These are phyloP conservation scores for Sebastiscus tertius DNA, from an alignment of 2,797 vertebrate species.

Conservation along the genomic window DNA sequence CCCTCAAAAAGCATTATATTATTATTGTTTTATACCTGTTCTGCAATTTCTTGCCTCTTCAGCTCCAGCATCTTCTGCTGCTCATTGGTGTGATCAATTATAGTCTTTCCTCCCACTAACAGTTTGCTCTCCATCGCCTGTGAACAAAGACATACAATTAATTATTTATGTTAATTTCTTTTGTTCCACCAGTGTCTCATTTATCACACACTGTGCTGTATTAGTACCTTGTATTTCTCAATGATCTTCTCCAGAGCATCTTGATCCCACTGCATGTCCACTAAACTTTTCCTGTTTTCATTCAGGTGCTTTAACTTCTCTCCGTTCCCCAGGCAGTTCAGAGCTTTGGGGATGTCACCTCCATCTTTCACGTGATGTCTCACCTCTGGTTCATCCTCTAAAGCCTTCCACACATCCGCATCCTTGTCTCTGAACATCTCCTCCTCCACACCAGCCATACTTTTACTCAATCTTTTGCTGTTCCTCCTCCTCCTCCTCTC, in stretches of 20 bases:
- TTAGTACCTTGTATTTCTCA: constrained; percentile 93
- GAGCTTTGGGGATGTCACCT: constrained; percentile 82
- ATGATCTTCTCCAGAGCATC: constrained; percentile 92
- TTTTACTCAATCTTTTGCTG: constrained; percentile 88
- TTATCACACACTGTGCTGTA: not conserved
- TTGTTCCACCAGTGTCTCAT: constrained; percentile 34
- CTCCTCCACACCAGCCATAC: constrained; percentile 80
- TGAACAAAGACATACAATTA: constrained; percentile 48
- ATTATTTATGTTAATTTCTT: constrained; percentile 62
- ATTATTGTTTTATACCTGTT: constrained; percentile 84
- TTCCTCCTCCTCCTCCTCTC: constrained; percentile 89
- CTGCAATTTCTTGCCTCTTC: constrained; percentile 93
- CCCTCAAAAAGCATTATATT: not conserved
- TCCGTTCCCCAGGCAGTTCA: constrained; percentile 84
- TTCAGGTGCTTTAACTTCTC: constrained; percentile 89
- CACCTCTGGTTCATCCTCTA: constrained; percentile 85
- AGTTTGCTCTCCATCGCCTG: constrained; percentile 98
- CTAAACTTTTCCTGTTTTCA: constrained; percentile 91
- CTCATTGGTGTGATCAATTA: constrained; percentile 97
- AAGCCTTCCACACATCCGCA: constrained; percentile 80
- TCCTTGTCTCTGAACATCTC: constrained; percentile 74
- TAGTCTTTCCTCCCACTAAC: constrained; percentile 94
- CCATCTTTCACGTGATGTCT: constrained; percentile 87
- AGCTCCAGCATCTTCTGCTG: constrained; percentile 96
- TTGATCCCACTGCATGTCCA: constrained; percentile 91